Evolutionary conservation across 2,797 vertebrate species (phyloP).

Genomic region (Myotis planiceps): DNA sequence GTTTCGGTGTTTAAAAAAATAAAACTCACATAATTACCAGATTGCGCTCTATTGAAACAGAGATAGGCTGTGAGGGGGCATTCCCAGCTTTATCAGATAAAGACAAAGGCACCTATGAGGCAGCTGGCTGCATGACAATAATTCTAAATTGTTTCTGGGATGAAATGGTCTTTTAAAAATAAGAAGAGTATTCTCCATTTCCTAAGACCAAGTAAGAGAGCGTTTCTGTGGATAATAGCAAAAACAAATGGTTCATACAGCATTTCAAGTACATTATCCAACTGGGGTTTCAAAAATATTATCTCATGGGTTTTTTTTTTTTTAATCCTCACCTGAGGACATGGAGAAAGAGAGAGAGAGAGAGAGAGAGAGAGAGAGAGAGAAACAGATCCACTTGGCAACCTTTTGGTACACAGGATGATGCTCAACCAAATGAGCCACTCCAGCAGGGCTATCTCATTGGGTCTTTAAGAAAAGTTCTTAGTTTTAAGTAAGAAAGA

Average conservation of each 20-base stretch:
- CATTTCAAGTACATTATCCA: background rate
- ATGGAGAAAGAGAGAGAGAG: background rate
- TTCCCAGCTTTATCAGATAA: background rate
- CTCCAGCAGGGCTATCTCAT: background rate
- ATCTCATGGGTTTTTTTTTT: background rate
- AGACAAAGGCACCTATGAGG: background rate
- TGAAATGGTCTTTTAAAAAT: conserved; percentile 42
- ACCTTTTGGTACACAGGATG: background rate
- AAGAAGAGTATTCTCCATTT: background rate
- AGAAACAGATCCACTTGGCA: background rate
- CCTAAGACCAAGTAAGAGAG: background rate
- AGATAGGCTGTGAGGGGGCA: background rate
- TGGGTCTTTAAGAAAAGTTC: background rate
- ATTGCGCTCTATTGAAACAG: conserved; percentile 69
- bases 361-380: background rate
- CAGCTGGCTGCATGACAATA: background rate
- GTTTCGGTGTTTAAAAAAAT: conserved; percentile 83
- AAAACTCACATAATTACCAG: conserved; percentile 79
- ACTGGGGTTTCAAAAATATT: background rate
- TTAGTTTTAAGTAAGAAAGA: background rate
- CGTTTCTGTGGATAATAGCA: background rate
- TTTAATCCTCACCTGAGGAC: background rate
- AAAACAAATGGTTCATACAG: background rate
- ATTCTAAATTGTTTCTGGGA: background rate
- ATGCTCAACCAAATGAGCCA: background rate